Evolutionary conservation across 35 echinoderm and acorn worm genomes (phyloP), one percentile per base, ranked within the genome.

Genomic region (Holothuria glaberrima): DNA sequence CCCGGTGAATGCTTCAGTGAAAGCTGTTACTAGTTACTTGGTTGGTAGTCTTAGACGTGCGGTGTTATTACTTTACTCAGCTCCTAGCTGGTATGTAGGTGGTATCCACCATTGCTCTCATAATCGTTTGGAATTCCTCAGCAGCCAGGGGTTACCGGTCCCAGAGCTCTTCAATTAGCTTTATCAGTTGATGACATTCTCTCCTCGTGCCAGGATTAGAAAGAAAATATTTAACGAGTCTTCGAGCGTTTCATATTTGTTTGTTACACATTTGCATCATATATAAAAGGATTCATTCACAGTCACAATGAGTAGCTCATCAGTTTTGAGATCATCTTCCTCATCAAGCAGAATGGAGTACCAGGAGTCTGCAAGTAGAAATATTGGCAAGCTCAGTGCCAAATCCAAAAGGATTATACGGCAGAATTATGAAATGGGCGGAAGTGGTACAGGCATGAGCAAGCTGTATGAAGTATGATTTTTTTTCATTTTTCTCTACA

Each of bases 331-430:
- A 35, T 33, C 80, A 84, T 61, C 80, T 58, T 59, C 80, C 50
- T 61, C 80, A 84, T 22, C 28, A 13, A 60, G 80, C 33, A 84
- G 80, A n/a, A 84, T 84, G 80, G 80, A 84, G 84, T 70, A 41
- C 77, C 75, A 85, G 71, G 85, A 38, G 14, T 44, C 33, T 22
- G 58, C 80, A 30, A 54, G 67, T 32, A 89, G 69, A 57, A 91
- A 91, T 33, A 94, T 91, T 77, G 89, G 90, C 88, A 99, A 95
- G 83, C 88, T 99, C 54, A 99, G 91, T 66, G 87, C 93, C 64
- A 99, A 99, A 89, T 95, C 93, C 28, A 94, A 90, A 87, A 76
- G 92, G 71, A 91, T 99, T 50, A 94, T 99, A 88, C 75, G 97
- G 41, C 72, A 83, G 35, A 99, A 91, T 82, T 99, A 99, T 80